Evolutionary conservation across 2,888 invertebrate genomes (phyloP).

Genomic region (Volucella zonaria): DNA sequence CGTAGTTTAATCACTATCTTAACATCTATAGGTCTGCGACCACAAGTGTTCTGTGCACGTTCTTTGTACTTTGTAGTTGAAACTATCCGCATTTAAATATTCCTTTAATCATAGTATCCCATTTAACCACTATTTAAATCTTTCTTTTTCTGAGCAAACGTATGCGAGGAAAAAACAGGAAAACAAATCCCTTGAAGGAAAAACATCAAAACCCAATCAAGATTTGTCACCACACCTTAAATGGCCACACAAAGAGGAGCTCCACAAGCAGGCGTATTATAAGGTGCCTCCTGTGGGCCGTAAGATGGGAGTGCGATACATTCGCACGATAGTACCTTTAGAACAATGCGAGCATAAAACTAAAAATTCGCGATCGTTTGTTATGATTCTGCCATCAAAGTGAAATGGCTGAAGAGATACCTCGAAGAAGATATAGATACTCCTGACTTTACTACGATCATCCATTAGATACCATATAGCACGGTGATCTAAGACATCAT

Average conservation of each 20-base stretch:
- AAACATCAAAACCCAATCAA: constrained; percentile 63
- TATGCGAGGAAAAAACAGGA: background rate
- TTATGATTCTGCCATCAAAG: constrained; percentile 38
- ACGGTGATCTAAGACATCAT: constrained; percentile 30
- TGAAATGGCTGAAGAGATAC: constrained; percentile 8
- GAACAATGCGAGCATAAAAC: constrained; percentile 56
- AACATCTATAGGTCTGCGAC: no score
- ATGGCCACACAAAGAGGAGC: constrained; percentile 47
- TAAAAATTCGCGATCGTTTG: constrained; percentile 51
- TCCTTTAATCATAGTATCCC: background rate
- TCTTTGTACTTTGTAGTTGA: no score
- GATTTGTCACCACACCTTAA: constrained; percentile 68
- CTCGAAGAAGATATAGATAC: background rate
- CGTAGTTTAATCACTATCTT: no score
- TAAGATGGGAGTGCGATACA: constrained; percentile 50
- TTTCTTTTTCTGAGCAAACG: background rate
- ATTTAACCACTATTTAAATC: constrained; percentile 18
- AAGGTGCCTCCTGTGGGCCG: constrained; percentile 4
- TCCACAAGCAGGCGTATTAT: background rate
- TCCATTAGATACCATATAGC: constrained; percentile 68
- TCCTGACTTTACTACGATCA: constrained; percentile 43
- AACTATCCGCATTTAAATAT: no score
- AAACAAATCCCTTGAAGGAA: background rate
- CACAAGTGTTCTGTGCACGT: no score
- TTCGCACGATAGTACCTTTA: constrained; percentile 38